A percentile compares a stretch with the other conserved stretches of the same genome.
Evolutionary conservation across 1,140 invertebrate species (phyloP).

Genomic region (Meloidogyne exigua): DNA sequence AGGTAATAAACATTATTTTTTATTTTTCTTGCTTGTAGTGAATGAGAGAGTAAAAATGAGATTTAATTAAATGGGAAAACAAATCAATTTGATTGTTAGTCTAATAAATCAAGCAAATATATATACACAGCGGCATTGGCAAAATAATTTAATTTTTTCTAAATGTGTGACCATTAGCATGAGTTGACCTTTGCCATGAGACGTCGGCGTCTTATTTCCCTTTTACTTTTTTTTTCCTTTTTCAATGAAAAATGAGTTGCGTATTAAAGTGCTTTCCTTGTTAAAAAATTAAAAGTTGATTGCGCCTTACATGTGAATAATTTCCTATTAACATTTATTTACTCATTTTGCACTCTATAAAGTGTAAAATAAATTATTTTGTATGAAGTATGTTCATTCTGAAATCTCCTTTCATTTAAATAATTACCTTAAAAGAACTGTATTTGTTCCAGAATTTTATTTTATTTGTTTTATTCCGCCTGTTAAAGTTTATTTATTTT

Average conservation of each 20-base stretch:
- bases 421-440: no score
- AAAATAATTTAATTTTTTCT: neutral
- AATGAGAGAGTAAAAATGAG: neutral
- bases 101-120: neutral
- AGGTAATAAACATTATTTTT: neutral
- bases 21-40: neutral
- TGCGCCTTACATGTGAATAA: neutral
- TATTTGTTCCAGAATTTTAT: no score
- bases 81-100: neutral
- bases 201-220: neutral
- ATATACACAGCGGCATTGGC: neutral
- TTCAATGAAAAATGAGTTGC: constrained; percentile 4
- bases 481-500: no score
- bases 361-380: neutral
- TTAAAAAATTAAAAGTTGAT: neutral
- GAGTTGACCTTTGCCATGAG: neutral
- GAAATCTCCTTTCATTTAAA: no score
- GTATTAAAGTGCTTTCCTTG: neutral
- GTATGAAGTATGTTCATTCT: no score
- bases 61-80: no score
- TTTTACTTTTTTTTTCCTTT: neutral
- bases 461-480: no score
- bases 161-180: neutral
- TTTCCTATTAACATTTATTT: neutral
- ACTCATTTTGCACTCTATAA: neutral